Evolutionary conservation across 2,888 invertebrate species (phyloP), one percentile per base, ranked within the genome.

Genomic region (Drosophila seclusa): DNA sequence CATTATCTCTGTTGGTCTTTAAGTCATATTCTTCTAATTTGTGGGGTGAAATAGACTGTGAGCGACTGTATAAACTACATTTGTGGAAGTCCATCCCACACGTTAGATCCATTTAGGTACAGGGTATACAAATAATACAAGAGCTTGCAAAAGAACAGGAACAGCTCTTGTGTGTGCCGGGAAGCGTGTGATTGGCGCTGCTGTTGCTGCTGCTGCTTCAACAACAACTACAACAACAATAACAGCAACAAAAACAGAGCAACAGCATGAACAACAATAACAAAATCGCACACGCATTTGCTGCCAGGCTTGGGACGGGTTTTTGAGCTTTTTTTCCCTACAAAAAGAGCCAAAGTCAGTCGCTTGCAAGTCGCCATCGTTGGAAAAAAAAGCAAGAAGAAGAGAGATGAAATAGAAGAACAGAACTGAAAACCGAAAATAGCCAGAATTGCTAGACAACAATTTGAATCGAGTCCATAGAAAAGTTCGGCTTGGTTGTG

Each of bases 141-240:
- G 70, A 78, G 66, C 76, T 82, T 82, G 83, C 80, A 81, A 76
- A 74, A 83, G 85, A 90, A 81, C 90, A 85, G 80, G 85, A 85
- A 89, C 80, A 74, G 52, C 80, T 73, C 79, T 78, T 57, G 68
- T 69, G 77, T 76, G 84, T 76, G 80, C 66, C 64, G 87, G 78
- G 87, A 73, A 87, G 80, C 87, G 87, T 84, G 76, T 84, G 85
- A 85, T 89, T 85, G 89, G 82, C 74, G 70, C 63, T 80, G 80
- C 40, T 74, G 67, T 61, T 81, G 76, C 54, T 72, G 59, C 13
- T 58, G 49, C 54, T 61, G 53, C 63, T 54, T 32, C 61, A 52
- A 73, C 65, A 77, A 50, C 58, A 73, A 42, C 54, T 55, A 34
- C 58, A 64, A 54, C 36, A 59, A 62, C 65, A 68, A 57, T 55